Evolutionary conservation across 2,888 invertebrate genomes (phyloP).

Genomic region (Laspeyria flexula): DNA sequence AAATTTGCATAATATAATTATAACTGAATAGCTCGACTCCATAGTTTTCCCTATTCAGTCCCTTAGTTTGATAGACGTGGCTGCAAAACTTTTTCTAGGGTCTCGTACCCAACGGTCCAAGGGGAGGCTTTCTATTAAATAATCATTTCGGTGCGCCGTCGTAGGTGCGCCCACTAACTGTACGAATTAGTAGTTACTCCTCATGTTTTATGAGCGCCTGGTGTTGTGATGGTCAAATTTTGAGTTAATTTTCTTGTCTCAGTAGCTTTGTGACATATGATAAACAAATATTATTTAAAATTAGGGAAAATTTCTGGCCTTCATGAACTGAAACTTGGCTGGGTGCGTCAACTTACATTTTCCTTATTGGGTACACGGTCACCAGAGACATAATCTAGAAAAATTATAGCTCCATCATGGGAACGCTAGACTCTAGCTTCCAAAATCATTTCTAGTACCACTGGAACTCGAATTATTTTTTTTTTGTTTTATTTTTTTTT

Average conservation of each 20-base stretch:
- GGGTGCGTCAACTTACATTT: too few species aligned
- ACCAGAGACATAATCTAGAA: too few species aligned
- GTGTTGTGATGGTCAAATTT: conserved; percentile 28
- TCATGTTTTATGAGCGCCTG: conserved; percentile 46
- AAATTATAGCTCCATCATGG: too few species aligned
- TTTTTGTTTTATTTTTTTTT: too few species aligned
- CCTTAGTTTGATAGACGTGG: conserved; percentile 75
- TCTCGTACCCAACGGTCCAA: conserved; percentile 66
- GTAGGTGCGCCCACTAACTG: conserved; percentile 68
- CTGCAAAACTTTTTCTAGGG: conserved; percentile 78
- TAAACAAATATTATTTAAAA: too few species aligned
- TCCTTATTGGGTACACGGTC: too few species aligned
- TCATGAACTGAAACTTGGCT: too few species aligned
- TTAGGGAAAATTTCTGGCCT: too few species aligned
- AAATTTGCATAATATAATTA: background rate
- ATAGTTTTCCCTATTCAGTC: conserved; percentile 51
- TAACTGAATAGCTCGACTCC: background rate
- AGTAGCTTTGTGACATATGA: too few species aligned
- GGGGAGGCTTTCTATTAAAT: conserved; percentile 74
- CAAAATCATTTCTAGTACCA: too few species aligned
- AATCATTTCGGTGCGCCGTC: conserved; percentile 73
- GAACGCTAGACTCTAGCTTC: too few species aligned
- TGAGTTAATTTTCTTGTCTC: background rate
- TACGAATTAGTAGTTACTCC: conserved; percentile 61
- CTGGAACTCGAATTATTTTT: too few species aligned